These are phyloP conservation scores for Botia almorhae DNA, from an alignment of 2,797 vertebrate genomes.

Conservation along the genomic window DNA sequence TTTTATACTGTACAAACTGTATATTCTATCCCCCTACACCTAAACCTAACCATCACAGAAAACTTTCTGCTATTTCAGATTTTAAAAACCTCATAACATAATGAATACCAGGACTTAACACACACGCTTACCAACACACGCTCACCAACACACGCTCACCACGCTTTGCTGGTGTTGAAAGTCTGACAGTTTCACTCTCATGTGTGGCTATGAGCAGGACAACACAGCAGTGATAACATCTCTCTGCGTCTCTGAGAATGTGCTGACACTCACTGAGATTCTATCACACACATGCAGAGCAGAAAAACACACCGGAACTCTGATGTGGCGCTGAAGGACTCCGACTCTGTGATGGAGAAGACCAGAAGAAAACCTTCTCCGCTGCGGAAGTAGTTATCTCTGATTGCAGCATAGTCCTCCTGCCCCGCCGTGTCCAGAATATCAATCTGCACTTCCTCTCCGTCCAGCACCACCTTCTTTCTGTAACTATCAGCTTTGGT, in stretches of 20 bases:
- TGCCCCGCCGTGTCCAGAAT: constrained; percentile 98
- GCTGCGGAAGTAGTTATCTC: constrained; percentile 97
- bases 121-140: too few relatives aligned
- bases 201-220: background rate
- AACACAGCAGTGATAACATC: background rate
- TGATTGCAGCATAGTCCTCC: constrained; percentile 97
- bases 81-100: too few relatives aligned
- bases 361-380: constrained; percentile 95
- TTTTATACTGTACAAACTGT: too few relatives aligned
- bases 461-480: constrained; percentile 93
- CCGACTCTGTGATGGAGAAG: constrained; percentile 95
- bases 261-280: background rate
- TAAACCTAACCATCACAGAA: too few relatives aligned
- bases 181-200: background rate
- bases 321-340: constrained; percentile 89
- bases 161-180: background rate
- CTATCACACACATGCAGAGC: background rate
- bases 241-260: background rate
- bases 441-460: constrained; percentile 84
- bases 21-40: too few relatives aligned
- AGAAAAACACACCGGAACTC: constrained; percentile 86
- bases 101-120: too few relatives aligned
- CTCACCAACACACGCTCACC: too few relatives aligned
- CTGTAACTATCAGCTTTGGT: constrained; percentile 99
- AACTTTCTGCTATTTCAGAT: too few relatives aligned